These are phyloP conservation scores for Centropristis striata DNA, from an alignment of 2,113 vertebrate species.

Conservation along the genomic window DNA sequence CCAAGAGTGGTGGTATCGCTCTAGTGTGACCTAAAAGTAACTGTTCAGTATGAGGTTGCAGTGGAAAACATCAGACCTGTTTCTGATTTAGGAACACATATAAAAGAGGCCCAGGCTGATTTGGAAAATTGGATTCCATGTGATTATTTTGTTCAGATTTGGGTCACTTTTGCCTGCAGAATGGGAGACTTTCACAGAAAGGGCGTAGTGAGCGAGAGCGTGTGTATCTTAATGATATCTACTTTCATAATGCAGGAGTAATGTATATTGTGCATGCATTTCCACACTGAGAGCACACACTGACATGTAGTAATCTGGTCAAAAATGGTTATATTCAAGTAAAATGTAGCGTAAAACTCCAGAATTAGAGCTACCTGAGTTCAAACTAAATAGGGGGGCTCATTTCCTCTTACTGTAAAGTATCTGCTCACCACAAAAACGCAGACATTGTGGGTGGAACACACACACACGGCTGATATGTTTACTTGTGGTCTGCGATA, in stretches of 20 bases:
- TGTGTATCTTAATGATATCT: not conserved
- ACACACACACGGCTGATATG: conserved; percentile 8
- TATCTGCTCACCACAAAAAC: conserved; percentile 35
- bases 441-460: conserved; percentile 39
- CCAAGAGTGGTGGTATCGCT: no score
- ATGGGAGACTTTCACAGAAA: no score
- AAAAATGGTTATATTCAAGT: not conserved
- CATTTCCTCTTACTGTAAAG: conserved; percentile 39
- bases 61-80: no score
- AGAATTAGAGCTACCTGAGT: not conserved
- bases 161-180: no score
- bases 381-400: not conserved
- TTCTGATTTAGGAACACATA: no score
- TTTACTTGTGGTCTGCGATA: not conserved
- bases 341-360: not conserved
- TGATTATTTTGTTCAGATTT: no score
- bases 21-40: no score
- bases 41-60: no score
- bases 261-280: no score
- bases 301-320: not conserved
- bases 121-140: no score
- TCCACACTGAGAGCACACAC: not conserved
- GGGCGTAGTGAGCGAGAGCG: no score
- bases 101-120: no score
- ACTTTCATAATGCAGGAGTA: not conserved